phyloP scores from a whole-genome alignment of 2,113 vertebrate species.

The Lasiurus cinereus region DNA sequence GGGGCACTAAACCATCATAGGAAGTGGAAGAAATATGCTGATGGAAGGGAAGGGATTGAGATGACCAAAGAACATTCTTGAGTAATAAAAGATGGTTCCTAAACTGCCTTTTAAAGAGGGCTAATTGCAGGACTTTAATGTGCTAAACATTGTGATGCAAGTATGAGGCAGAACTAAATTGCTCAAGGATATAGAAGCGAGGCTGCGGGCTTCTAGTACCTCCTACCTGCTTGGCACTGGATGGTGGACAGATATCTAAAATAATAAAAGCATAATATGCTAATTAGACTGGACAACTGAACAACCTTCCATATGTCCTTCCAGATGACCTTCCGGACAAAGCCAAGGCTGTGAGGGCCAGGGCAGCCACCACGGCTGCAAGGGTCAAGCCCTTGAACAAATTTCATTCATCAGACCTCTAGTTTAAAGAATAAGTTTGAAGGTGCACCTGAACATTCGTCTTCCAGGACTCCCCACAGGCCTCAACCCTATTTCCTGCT shows the following conservation, averaged over 20 bases:
- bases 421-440: background rate
- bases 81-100: background rate
- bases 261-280: too few relatives aligned
- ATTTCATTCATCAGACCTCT: too few relatives aligned
- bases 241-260: background rate
- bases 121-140: background rate
- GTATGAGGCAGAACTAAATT: constrained; percentile 10
- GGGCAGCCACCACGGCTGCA: too few relatives aligned
- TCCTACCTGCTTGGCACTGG: background rate
- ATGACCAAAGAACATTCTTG: constrained; percentile 1
- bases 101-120: background rate
- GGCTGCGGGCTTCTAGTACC: background rate
- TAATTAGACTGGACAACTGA: too few relatives aligned
- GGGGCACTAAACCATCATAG: background rate
- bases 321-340: too few relatives aligned
- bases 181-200: constrained; percentile 43
- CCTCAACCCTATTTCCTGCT: background rate
- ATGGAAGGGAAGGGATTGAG: background rate
- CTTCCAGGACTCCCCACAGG: background rate
- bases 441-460: background rate
- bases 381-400: too few relatives aligned
- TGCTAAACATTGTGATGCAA: background rate
- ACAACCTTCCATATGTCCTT: too few relatives aligned
- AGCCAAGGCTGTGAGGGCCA: too few relatives aligned
- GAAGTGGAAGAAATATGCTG: constrained; percentile 30